Evolutionary conservation across 2,113 vertebrate species (phyloP).

Genomic region (Podocnemis expansa): DNA sequence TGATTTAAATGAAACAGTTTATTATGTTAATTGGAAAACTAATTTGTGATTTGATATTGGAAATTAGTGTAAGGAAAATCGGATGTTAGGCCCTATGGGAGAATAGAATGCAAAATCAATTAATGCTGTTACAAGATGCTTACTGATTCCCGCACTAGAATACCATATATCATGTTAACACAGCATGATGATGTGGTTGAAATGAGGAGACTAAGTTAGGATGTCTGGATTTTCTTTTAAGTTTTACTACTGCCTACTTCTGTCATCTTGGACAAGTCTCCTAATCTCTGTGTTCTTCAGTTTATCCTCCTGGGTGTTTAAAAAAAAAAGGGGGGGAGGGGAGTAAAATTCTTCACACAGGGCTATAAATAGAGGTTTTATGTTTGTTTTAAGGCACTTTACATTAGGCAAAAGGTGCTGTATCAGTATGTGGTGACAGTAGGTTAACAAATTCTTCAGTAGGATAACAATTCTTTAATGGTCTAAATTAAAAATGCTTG

Average conservation of each 20-base stretch:
- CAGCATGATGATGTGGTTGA: background rate
- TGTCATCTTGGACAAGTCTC: background rate
- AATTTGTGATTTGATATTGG: background rate
- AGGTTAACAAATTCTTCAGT: background rate
- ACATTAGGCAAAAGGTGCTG: background rate
- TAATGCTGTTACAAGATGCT: background rate
- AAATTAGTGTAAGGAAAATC: background rate
- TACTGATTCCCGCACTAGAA: background rate
- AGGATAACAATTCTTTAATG: background rate
- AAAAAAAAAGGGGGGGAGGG: background rate
- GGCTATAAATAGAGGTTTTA: background rate
- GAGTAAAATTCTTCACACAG: background rate
- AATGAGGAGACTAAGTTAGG: background rate
- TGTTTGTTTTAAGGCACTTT: background rate
- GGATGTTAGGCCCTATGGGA: background rate
- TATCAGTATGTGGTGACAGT: background rate
- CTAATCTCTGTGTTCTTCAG: background rate
- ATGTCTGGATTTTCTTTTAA: background rate
- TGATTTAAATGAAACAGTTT: background rate
- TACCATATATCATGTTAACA: constrained; percentile 9
- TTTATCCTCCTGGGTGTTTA: background rate
- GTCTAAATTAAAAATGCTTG: background rate
- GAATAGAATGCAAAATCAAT: background rate
- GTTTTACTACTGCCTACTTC: background rate
- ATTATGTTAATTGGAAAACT: background rate